A percentile compares a stretch with the other conserved stretches of the same genome.
phyloP scores from a whole-genome alignment of 2,888 invertebrate species.

The Omphaloscelis lunosa region DNA sequence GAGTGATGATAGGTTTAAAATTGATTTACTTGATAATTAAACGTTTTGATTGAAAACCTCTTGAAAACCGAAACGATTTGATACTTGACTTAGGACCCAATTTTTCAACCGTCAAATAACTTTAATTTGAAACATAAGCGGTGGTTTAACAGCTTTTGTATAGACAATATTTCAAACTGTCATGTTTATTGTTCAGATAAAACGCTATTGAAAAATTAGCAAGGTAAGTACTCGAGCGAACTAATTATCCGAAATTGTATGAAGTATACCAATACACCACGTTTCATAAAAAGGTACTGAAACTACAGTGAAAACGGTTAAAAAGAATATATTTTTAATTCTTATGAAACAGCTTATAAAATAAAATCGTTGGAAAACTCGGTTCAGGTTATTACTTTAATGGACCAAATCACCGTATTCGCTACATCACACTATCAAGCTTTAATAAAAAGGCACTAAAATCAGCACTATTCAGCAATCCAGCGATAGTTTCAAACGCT shows the following conservation, averaged over 20 bases:
- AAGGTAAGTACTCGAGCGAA: background rate
- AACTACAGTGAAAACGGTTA: background rate
- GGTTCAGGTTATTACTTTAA: slow-evolving; percentile 13
- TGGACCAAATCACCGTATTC: slow-evolving; percentile 6
- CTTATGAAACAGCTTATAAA: background rate
- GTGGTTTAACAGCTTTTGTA: background rate
- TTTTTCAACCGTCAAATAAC: background rate
- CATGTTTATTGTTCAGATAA: background rate
- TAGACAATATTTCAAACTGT: background rate
- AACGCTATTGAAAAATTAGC: background rate
- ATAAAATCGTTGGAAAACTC: slow-evolving; percentile 7
- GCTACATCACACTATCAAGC: slow-evolving; percentile 26
- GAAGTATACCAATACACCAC: background rate
- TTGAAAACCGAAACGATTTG: background rate
- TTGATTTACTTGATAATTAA: background rate
- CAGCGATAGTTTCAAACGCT: slow-evolving; percentile 47
- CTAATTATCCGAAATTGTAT: background rate
- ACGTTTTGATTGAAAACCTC: background rate
- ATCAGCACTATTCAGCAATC: slow-evolving; percentile 37
- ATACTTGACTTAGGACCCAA: background rate
- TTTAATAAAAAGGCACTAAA: slow-evolving; percentile 53
- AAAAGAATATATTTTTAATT: background rate
- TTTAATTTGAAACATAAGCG: background rate
- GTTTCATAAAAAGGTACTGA: slow-evolving; percentile 2
- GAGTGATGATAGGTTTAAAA: background rate